Evolutionary conservation across 2,888 invertebrate species (phyloP).

Genomic region (Cephus spinipes): DNA sequence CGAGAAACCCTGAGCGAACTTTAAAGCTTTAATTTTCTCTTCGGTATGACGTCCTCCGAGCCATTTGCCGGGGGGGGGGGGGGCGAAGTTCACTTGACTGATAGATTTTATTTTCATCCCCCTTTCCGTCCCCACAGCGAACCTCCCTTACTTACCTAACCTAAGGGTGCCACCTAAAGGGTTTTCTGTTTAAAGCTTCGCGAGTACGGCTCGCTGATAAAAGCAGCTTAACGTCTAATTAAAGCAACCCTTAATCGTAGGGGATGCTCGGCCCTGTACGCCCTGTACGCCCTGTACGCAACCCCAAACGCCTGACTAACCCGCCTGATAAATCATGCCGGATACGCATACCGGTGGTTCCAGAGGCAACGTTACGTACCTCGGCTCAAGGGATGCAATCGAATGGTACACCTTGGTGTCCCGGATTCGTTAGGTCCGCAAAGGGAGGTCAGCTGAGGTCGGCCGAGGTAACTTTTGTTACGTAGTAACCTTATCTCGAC

Average conservation of each 20-base stretch:
- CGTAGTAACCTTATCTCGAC: background rate
- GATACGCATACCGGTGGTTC: background rate
- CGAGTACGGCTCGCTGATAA: background rate
- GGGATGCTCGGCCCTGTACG: background rate
- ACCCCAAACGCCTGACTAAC: background rate
- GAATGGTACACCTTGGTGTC: background rate
- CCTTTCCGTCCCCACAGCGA: background rate
- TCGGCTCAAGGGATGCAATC: background rate
- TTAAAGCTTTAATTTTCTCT: background rate
- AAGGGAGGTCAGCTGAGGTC: background rate
- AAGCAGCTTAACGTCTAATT: background rate
- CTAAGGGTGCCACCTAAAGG: background rate
- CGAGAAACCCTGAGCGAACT: background rate
- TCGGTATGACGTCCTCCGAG: background rate
- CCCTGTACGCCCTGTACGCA: background rate
- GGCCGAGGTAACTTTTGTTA: background rate
- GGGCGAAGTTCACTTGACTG: background rate
- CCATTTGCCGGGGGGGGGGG: background rate
- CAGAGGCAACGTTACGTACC: background rate
- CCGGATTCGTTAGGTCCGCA: background rate
- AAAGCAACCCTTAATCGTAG: background rate
- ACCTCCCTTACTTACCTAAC: background rate
- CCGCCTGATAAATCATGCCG: background rate
- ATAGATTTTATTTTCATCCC: background rate
- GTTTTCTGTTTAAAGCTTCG: background rate